phyloP scores from a whole-genome alignment of 2,113 vertebrate species.

The Rhabdomys dilectus region DNA sequence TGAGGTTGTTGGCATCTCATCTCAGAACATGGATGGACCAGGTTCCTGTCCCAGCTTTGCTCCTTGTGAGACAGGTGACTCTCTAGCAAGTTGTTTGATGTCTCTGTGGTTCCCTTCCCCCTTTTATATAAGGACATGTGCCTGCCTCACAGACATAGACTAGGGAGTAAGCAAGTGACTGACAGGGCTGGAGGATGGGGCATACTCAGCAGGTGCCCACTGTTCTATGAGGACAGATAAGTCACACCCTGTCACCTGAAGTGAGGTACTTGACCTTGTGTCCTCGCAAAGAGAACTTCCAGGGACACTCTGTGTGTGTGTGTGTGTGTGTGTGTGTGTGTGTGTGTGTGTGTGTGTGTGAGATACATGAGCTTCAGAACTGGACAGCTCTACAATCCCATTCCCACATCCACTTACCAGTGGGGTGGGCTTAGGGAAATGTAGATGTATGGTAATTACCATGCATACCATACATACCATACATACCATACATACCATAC shows the following conservation, averaged over 20 bases:
- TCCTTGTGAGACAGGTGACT: background rate
- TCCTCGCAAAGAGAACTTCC: background rate
- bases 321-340: no score
- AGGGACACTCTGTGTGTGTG: no score
- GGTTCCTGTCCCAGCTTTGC: background rate
- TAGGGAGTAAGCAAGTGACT: background rate
- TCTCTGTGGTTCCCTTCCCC: background rate
- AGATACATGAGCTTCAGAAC: background rate
- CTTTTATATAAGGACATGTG: background rate
- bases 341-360: no score
- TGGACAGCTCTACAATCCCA: background rate
- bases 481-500: no score
- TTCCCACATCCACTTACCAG: background rate
- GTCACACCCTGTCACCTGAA: no score
- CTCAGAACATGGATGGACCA: background rate
- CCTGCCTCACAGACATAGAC: background rate
- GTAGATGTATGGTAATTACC: no score
- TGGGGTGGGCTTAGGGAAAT: background rate
- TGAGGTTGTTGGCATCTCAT: accelerated
- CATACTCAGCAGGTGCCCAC: no score
- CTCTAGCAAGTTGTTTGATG: background rate
- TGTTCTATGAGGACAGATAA: accelerated
- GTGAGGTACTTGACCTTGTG: background rate
- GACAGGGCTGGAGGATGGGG: accelerated
- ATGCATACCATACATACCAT: no score